Conservation (phyloP, 2,113 vertebrate species). For the Leucopsar rothschildi region DNA sequence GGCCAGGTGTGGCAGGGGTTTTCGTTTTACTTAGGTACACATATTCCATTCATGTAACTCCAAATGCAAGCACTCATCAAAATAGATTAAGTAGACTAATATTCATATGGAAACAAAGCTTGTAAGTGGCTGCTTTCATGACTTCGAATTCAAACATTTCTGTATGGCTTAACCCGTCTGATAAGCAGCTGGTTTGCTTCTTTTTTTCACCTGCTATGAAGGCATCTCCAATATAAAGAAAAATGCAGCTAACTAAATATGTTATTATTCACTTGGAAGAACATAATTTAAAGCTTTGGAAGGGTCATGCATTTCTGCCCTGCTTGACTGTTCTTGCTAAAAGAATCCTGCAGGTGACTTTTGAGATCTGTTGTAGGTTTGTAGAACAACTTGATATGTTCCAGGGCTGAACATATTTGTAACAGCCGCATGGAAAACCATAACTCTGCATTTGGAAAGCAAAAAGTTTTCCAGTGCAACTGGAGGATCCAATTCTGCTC, state of each 20-base stretch:
- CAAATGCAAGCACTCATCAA: neutral
- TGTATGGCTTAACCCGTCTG: neutral
- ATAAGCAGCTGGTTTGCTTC: neutral
- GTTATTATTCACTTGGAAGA: neutral
- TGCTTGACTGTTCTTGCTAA: neutral
- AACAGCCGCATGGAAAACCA: neutral
- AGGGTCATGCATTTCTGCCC: neutral
- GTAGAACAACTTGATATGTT: neutral
- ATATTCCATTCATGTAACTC: neutral
- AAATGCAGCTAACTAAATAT: neutral
- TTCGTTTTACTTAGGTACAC: neutral
- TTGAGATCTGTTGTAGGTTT: neutral
- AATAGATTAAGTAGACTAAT: neutral
- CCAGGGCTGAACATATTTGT: neutral
- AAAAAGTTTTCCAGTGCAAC: neutral
- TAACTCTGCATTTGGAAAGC: neutral
- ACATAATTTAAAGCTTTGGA: neutral
- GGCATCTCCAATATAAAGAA: neutral
- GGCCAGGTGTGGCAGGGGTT: neutral
- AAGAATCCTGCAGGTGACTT: neutral
- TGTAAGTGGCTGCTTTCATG: neutral
- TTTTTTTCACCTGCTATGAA: neutral
- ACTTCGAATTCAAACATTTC: neutral
- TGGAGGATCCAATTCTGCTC: neutral
- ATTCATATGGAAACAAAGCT: neutral